Base-by-base conservation (phyloP, 2,113 vertebrate genomes). In the Bufo bufo region DNA sequence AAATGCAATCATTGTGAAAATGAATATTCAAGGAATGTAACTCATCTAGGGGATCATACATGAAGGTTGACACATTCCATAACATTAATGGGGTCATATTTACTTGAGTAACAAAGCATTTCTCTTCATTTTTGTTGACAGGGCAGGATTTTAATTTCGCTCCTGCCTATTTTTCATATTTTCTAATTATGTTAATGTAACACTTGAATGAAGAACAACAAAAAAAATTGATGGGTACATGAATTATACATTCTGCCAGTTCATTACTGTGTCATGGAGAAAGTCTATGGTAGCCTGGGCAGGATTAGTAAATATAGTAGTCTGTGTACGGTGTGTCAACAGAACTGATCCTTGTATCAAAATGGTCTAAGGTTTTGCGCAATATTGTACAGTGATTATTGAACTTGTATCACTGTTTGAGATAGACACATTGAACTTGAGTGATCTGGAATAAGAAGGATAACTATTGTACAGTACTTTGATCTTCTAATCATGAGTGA, bases 181-280 rank as follows among this genome's bases (percentile, higher is more conserved):
- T 74, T 75, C 52, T 75, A 75, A 77, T 47, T 85, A 85, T 85
- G 66, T 75, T 47, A 59, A 85, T 77, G 71, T 75, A 77, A 85
- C 52, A 85, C 71, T 75, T 85, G 56, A 77, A 77, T 77, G 71
- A 85, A 77, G 43, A 43, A 63, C 56, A 77, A 77, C 71, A 77
- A 33, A 43, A 85, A 77, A 85, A 33, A 85, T 63, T 63, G 43
- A 61, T 63, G 19, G 47, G 49, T 72, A 63, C 33, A 72, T 75
- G 71, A 74, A 85, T 77, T 75, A 85, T 43, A 75, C 56, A 77
- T 86, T 65, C 47, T 78, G 43, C 47, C 58, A 54, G 45, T 59
- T 59, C 19, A 85, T 74, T 72, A 59, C n/a, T 58, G 66, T 58
- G 50, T 74, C 69, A 43, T 45, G 17, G 10, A 85, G 17, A 75